Base-by-base conservation (phyloP, 2,797 vertebrate genomes). In the Heteromormyrus szaboi region DNA sequence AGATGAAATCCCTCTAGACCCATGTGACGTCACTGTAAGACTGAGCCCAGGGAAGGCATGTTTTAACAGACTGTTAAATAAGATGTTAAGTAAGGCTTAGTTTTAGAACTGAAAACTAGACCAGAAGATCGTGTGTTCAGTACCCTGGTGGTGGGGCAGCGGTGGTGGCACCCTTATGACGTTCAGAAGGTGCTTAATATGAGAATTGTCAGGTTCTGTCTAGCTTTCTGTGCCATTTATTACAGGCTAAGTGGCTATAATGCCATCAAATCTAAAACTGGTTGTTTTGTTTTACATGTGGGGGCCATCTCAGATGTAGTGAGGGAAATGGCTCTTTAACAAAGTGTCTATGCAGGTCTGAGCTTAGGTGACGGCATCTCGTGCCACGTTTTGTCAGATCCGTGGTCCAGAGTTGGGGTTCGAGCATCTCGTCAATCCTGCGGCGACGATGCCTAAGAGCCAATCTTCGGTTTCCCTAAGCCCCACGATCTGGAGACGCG, bases 1-100 rank as follows among this genome's bases (percentile, higher is more conserved):
- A 94, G 95, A 95, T 95, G 95, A 95, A 95, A 95, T 96, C 95
- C 95, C 95, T 96, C 95, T 95, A 95, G 95, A 93, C 94, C 6
- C 5, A 91, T 92, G 94, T 94, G 92, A 93, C 93, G 92, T 93
- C 93, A 94, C 93, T 93, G 92, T 92, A 90, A 92, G 93, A 92
- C 93, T 94, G 94, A 33, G 87, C 14, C 87, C 44, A 41, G 87
- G 33, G 83, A 51, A 85, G 48, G 87, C 51, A 46, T 54, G n/a
- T 88, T 88, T 81, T 41, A 54, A 83, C 50, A 53, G 51, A 44
- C 12, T 81, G 41, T 76, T 51, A 56, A 83, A 54, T 53, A 19
- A 48, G 37, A 88, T 56, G 25, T 56, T 81, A 53, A 41, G 19
- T 81, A 50, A 83, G 33, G 51, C 33, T 54, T 41, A 12, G 51